These are phyloP conservation scores for Ctena decussata DNA, from an alignment of 2,888 invertebrate genomes.

Conservation along the genomic window DNA sequence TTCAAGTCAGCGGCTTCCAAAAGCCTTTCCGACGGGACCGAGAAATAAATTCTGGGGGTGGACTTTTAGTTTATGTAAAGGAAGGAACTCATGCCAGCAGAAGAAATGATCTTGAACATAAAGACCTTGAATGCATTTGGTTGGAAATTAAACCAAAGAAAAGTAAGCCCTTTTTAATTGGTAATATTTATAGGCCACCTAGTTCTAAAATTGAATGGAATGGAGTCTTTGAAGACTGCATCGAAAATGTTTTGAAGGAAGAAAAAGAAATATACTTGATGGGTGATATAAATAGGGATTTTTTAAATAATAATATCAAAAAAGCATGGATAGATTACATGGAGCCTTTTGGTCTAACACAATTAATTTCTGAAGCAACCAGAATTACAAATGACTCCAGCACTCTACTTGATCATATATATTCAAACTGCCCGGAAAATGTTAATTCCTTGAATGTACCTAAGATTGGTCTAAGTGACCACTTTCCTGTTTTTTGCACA, in stretches of 20 bases:
- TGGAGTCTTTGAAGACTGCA: background rate
- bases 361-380: background rate
- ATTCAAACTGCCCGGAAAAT: constrained; percentile 2
- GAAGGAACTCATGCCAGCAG: background rate
- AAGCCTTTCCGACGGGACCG: background rate
- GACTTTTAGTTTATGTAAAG: background rate
- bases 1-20: background rate
- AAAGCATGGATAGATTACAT: background rate
- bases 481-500: background rate
- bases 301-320: background rate
- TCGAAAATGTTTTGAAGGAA: background rate
- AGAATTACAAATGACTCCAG: background rate
- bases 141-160: background rate
- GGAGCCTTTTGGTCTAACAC: background rate
- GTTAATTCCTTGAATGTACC: background rate
- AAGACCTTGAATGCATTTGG: background rate
- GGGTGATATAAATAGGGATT: background rate
- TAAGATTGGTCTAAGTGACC: background rate
- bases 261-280: background rate
- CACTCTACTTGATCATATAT: background rate
- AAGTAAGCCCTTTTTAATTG: too few relatives aligned
- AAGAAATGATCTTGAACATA: too few relatives aligned
- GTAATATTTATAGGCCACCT: background rate
- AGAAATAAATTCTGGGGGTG: background rate
- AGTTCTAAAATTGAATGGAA: background rate